Evolutionary conservation across 2,888 invertebrate species (phyloP).

Genomic region (Rhyacophila evoluta): DNA sequence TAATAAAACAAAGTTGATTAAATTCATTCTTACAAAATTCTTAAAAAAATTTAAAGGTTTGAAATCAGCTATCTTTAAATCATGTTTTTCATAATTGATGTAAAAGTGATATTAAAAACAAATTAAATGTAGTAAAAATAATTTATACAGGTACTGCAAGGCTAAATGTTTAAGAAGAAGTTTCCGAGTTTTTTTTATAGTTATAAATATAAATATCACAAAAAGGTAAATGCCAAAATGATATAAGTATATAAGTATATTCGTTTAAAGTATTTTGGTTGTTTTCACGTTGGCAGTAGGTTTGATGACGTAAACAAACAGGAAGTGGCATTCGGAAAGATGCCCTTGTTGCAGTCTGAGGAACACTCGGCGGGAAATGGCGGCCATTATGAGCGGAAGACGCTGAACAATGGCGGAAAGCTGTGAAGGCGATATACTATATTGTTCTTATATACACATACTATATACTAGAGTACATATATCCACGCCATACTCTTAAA

Average conservation of each 20-base stretch:
- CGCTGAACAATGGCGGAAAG: conserved; percentile 45
- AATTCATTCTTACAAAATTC: too few species aligned
- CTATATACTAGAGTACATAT: conserved; percentile 5
- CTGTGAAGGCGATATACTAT: conserved; percentile 43
- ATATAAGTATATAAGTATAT: neutral
- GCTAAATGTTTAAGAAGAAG: too few species aligned
- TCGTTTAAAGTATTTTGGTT: neutral
- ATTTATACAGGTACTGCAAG: too few species aligned
- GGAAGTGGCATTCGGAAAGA: conserved; percentile 43
- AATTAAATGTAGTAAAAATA: too few species aligned
- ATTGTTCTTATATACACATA: conserved; percentile 42
- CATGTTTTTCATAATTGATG: too few species aligned
- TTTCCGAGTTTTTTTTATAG: too few species aligned
- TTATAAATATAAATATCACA: too few species aligned
- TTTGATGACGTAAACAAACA: conserved; percentile 44
- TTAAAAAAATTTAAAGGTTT: too few species aligned
- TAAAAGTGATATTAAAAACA: too few species aligned
- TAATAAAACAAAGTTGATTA: too few species aligned
- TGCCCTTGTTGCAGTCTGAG: conserved; percentile 40
- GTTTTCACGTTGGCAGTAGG: neutral
- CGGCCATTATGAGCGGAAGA: conserved; percentile 51
- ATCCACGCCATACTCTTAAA: neutral
- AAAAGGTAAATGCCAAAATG: too few species aligned
- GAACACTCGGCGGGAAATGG: conserved; percentile 47
- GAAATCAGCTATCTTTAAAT: too few species aligned